Percentiles rank a stretch among this genome's conserved stretches.
Evolutionary conservation across 1,140 invertebrate genomes (phyloP).

Genomic region (Homalodisca vitripennis): DNA sequence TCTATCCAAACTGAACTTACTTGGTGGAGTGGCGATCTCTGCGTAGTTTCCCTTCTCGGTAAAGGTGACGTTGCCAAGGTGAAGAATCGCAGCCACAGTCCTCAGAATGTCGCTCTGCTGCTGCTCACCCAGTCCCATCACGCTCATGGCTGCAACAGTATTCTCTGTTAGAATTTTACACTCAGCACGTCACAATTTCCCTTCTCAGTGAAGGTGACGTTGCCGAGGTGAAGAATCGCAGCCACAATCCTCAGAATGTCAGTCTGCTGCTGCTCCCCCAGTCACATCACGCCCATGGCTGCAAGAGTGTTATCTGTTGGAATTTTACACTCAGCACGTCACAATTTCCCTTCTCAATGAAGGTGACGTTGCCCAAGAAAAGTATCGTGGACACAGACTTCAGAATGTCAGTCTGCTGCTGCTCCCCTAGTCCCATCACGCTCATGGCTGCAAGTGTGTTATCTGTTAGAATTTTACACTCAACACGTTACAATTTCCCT

Average conservation of each 20-base stretch:
- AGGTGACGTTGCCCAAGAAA: too few species aligned
- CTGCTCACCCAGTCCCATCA: conserved; percentile 61
- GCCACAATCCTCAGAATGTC: conserved; percentile 63
- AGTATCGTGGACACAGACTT: too few species aligned
- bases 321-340: too few species aligned
- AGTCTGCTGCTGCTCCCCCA: conserved; percentile 55
- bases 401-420: too few species aligned
- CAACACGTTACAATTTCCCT: conserved; percentile 67
- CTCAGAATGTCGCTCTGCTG: conserved; percentile 60
- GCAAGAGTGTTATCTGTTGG: too few species aligned
- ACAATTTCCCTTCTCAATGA: too few species aligned
- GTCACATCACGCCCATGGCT: conserved; percentile 70
- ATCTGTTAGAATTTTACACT: too few species aligned
- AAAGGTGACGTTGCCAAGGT: conserved; percentile 70
- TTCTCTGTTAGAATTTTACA: too few species aligned
- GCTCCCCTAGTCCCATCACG: too few species aligned
- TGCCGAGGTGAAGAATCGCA: conserved; percentile 69
- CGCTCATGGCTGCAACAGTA: conserved; percentile 58
- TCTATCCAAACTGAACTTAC: conserved; percentile 57
- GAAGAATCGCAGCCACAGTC: conserved; percentile 65
- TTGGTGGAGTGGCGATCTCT: conserved; percentile 56
- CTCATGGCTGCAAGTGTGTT: too few species aligned
- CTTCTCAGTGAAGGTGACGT: conserved; percentile 61
- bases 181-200: conserved; percentile 69
- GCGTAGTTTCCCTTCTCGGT: conserved; percentile 65